These are phyloP conservation scores for Pseudocheirus occidentalis DNA, from an alignment of 2,797 vertebrate genomes.

Conservation along the genomic window DNA sequence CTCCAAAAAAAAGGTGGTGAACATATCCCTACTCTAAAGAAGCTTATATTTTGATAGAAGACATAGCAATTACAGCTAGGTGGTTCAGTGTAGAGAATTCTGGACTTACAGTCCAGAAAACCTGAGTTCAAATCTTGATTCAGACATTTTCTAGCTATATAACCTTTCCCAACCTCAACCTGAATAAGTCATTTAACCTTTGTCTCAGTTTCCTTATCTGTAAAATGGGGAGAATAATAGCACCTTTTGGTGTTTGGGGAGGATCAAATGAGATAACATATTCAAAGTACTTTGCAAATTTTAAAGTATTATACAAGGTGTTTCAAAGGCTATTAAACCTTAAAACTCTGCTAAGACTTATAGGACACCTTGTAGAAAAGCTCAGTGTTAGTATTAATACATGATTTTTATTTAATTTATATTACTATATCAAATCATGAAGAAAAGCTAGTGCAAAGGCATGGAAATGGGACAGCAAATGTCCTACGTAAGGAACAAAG, in stretches of 20 bases:
- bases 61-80: neutral
- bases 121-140: neutral
- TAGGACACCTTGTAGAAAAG: neutral
- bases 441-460: neutral
- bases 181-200: neutral
- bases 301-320: neutral
- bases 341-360: neutral
- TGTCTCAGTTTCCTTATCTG: neutral
- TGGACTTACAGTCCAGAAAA: neutral
- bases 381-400: neutral
- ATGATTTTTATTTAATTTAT: neutral
- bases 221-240: neutral
- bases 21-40: neutral
- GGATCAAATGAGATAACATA: neutral
- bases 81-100: neutral
- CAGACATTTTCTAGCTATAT: neutral
- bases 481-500: neutral
- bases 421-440: neutral
- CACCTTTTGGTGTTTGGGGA: neutral
- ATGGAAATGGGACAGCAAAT: neutral
- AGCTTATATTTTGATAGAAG: neutral
- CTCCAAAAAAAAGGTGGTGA: neutral
- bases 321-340: neutral
- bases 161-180: too few relatives aligned
- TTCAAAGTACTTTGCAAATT: neutral